phyloP scores from a whole-genome alignment of 2,113 vertebrate genomes.

The Mohoua ochrocephala region DNA sequence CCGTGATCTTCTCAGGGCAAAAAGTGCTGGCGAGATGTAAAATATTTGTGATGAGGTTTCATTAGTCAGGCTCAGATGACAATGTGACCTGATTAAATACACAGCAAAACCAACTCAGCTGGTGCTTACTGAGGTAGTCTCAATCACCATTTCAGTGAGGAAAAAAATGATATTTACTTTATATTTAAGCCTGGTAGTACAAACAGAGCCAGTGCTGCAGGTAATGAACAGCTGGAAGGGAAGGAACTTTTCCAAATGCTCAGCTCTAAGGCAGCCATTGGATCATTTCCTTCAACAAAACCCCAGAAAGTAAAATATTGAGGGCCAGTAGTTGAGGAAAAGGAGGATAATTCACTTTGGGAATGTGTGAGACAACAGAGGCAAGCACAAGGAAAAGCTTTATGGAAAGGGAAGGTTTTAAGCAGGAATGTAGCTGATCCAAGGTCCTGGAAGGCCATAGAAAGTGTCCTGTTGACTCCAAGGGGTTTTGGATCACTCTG shows the following conservation, averaged over 20 bases:
- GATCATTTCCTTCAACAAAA: neutral
- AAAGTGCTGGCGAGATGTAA: neutral
- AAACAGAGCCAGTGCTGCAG: neutral
- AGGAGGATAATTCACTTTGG: neutral
- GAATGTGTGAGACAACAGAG: neutral
- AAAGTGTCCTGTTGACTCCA: neutral
- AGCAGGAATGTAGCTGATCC: neutral
- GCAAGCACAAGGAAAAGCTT: neutral
- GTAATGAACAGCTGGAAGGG: neutral
- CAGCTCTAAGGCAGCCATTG: neutral
- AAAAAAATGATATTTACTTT: neutral
- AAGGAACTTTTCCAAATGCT: neutral
- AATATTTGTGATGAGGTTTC: neutral
- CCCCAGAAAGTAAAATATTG: neutral
- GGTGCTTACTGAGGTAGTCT: neutral
- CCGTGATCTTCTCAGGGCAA: neutral
- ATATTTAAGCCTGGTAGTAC: neutral
- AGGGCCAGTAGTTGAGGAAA: neutral
- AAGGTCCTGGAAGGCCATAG: neutral
- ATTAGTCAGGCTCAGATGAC: slow-evolving; percentile 13
- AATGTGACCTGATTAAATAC: neutral
- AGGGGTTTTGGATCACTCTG: neutral
- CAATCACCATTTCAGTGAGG: neutral
- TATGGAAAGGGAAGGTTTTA: neutral
- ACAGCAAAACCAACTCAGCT: neutral